Base-by-base conservation (phyloP, 2,888 invertebrate genomes). In the Anthophora plumipes region DNA sequence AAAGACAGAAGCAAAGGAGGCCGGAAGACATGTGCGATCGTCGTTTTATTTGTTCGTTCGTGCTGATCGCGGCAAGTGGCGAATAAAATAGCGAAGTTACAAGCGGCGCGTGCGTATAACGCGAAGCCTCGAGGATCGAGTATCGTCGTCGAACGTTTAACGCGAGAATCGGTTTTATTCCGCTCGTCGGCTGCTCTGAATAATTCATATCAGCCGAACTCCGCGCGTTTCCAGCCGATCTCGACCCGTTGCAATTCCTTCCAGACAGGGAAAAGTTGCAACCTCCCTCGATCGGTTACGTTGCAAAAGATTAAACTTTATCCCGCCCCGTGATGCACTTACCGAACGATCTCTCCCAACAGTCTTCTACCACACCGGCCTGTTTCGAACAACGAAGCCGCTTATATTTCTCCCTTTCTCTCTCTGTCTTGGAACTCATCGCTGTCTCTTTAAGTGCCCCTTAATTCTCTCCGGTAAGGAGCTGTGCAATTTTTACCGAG, bases 131-230 rank as follows among this genome's bases (percentile, higher is more conserved):
- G 31, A 31, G 25, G 69, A 57, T 52, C 71, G 64, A 50, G 76
- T 70, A 76, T 76, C 81, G 74, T 77, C 68, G 71, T 59, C 81
- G 75, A 81, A 59, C 77, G 77, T 81, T 83, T 83, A 83, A 83
- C 77, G 81, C 71, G 81, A 82, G 81, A 83, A 75, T 82, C 78
- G 83, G 75, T 82, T 83, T 77, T 78, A 83, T 78, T 78, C 83
- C 75, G 67, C 60, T 72, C 63, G 57, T 57, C 60, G 80, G 69
- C 72, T 71, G 54, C 39, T 57, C 72, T 83, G 83, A 83, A 83
- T 83, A 83, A 83, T 83, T 83, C 83, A 83, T 83, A 63, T 39
- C 50, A 59, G 46, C 61, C 69, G 69, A 77, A 68, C 77, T 67
- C 55, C 59, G 48, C 69, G 55, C 55, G 71, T 68, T 72, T 64